Evolutionary conservation across 2,888 invertebrate genomes (phyloP).

Genomic region (Nematopogon swammerdamellus): DNA sequence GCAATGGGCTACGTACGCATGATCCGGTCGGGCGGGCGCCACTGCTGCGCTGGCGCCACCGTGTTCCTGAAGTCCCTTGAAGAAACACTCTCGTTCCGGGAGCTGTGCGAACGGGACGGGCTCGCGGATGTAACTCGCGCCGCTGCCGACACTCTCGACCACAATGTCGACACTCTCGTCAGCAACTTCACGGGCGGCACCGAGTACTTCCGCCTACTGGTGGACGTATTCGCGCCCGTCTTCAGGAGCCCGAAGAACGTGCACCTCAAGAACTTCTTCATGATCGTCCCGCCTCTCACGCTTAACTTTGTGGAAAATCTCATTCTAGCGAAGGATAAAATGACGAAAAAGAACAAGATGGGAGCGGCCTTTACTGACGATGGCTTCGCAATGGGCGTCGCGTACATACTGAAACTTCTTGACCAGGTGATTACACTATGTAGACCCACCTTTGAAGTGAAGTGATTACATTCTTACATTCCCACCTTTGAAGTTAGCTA

Average conservation of each 20-base stretch:
- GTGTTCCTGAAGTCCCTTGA: slow-evolving; percentile 82
- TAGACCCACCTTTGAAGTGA: background rate
- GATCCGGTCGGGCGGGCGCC: slow-evolving; percentile 89
- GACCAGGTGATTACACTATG: slow-evolving; percentile 70
- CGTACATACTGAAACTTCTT: slow-evolving; percentile 87
- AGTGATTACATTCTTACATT: slow-evolving; percentile 3
- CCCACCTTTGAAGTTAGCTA: slow-evolving; percentile 2
- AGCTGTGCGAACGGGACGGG: slow-evolving; percentile 57
- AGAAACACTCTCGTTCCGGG: slow-evolving; percentile 57
- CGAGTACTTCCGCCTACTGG: slow-evolving; percentile 85
- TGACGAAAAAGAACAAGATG: slow-evolving; percentile 84
- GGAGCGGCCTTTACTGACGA: slow-evolving; percentile 96
- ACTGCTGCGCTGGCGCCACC: slow-evolving; percentile 88
- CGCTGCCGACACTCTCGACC: slow-evolving; percentile 71
- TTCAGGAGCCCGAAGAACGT: slow-evolving; percentile 83
- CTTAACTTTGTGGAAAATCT: slow-evolving; percentile 94
- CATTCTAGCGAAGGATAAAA: slow-evolving; percentile 86
- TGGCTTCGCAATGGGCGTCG: slow-evolving; percentile 94
- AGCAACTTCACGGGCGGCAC: slow-evolving; percentile 85
- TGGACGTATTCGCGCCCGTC: slow-evolving; percentile 89
- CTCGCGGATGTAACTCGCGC: slow-evolving; percentile 59
- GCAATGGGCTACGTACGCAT: slow-evolving; percentile 95
- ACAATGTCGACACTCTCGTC: slow-evolving; percentile 72
- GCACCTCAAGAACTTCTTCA: slow-evolving; percentile 88
- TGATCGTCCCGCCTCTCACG: slow-evolving; percentile 90